Conservation (phyloP, 1,140 invertebrate genomes). For the Stegodyphus mimosarum region DNA sequence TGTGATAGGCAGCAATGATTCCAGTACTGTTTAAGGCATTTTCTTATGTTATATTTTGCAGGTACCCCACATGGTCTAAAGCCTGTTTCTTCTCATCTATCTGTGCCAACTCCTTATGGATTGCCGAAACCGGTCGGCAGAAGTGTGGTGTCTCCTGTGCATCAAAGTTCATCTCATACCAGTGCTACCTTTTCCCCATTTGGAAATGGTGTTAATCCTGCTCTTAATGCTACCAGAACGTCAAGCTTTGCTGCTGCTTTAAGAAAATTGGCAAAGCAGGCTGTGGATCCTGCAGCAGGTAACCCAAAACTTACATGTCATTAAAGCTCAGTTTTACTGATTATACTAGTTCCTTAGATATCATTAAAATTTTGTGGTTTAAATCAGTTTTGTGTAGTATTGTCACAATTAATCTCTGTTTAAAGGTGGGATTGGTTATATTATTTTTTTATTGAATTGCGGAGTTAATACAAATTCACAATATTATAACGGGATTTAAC, state of each 20-base stretch:
- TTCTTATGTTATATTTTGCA: constrained; percentile 70
- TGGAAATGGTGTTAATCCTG: constrained; percentile 20
- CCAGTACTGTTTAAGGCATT: neutral
- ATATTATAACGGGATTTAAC: no score
- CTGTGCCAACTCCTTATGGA: constrained; percentile 64
- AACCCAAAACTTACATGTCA: neutral
- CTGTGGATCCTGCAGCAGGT: constrained; percentile 69
- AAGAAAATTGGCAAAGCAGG: constrained; percentile 83
- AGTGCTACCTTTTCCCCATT: constrained; percentile 28
- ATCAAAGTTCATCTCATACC: constrained; percentile 16
- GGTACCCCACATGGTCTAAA: constrained; percentile 67
- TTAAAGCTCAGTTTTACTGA: no score
- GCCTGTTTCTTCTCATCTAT: constrained; percentile 67
- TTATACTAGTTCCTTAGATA: no score
- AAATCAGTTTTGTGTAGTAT: no score
- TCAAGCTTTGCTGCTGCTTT: constrained; percentile 81
- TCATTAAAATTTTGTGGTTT: no score
- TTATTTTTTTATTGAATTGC: no score
- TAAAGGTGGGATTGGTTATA: no score
- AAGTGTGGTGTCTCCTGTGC: constrained; percentile 43
- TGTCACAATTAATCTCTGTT: no score
- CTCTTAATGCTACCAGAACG: constrained; percentile 62
- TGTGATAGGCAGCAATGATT: neutral
- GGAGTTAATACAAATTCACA: no score
- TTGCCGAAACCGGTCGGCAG: constrained; percentile 18